Base-by-base conservation (phyloP, 2,888 invertebrate species). In the Hololepta plana region DNA sequence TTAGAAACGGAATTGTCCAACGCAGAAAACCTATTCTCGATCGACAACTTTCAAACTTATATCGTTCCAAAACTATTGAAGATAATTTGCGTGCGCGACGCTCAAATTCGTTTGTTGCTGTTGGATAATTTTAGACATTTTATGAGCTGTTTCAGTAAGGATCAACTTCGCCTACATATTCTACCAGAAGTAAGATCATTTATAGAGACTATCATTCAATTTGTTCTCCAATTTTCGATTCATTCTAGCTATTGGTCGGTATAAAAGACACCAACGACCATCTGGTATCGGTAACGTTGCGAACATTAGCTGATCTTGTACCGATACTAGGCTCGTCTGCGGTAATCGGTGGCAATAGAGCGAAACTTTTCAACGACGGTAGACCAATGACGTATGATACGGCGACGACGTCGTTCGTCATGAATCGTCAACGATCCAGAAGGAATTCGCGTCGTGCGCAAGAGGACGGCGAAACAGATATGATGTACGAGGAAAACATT, bases 201-300 rank as follows among this genome's bases (percentile, higher is more conserved):
- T 17, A 17, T 7, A n/a, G 22, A 10, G n/a, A 8, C 15, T 17
- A 7, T 17, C 17, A n/a, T 7, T 20, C n/a, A 20, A 7, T 14
- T 6, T 14, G 9, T 5, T 17, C 12, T 15, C n/a, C n/a, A n/a
- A n/a, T n/a, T n/a, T n/a, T n/a, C n/a, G n/a, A 17, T 17, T 17
- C 7, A 17, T 31, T 31, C 10, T 16, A 38, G 39, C 27, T 39
- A 12, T 59, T 88, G 19, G 64, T 85, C 16, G 90, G 88, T 3
- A 75, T 91, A 38, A 79, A 82, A 49, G 90, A 91, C 45, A 72
- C 70, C 2, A 79, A 84, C 51, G 84, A 90, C 48, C 62, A 64
- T 28, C 56, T 91, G 32, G 90, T 90, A 1, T 67, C 77, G 13
- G 70, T 73, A 31, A 88, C 88, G 7, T 57, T 91, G 24, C 65